Base-by-base conservation (phyloP, 2,113 vertebrate genomes). In the Scatophagus argus region DNA sequence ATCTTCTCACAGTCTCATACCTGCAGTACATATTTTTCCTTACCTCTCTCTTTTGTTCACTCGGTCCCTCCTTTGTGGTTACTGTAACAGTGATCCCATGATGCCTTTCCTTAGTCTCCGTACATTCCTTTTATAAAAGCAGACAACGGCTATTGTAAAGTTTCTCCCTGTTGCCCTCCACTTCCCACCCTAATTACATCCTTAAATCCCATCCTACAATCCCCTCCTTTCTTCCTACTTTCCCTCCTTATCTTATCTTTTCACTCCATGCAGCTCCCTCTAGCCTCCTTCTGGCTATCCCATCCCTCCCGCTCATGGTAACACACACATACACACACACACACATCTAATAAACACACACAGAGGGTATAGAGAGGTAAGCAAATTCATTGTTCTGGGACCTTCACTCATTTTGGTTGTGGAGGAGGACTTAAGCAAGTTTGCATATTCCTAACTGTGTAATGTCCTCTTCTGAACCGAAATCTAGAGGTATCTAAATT, bases 121-220 rank as follows among this genome's bases (percentile, higher is more conserved):
- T 55, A 54, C 64, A 74, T 62, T 75, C n/a, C 27, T 25, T 43
- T 38, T 54, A 43, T 60, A 63, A 77, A 80, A 62, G 41, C 74
- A 54, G 58, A 62, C 62, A 74, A 56, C 49, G 12, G 49, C 64
- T 68, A 78, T 88, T 85, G 83, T 87, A 49, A 63, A 54, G 36
- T 63, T 52, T 34, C 41, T 84, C 81, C 73, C 75, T 38, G 9
- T 27, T 66, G 78, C 55, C 64, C 17, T 39, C 23, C 46, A 46
- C 74, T 72, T 76, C 73, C 60, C 52, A 31, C 41, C 49, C 64
- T 88, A 88, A 47, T 90, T 91, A 86, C 77, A 49, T 74, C 49
- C 68, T 79, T 81, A 73, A 65, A 83, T 72, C 68, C 34, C 21
- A 7, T 63, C 46, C 19, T 60, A 55, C 73, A 56, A 46, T 68